phyloP scores from a whole-genome alignment of 1,140 invertebrate genomes.

The Drosophila novamexicana region DNA sequence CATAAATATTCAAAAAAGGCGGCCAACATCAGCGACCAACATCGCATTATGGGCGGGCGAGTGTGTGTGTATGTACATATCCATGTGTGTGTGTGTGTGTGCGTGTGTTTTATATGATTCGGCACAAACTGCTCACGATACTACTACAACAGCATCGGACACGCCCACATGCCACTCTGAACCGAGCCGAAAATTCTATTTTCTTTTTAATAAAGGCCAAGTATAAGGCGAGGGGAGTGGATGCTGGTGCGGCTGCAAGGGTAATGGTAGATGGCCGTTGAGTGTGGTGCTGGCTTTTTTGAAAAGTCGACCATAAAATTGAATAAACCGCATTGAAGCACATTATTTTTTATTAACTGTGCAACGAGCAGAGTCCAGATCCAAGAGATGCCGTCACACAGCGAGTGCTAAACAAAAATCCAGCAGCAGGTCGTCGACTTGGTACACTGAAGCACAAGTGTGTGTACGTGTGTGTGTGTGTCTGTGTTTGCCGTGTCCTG shows the following conservation, averaged over 20 bases:
- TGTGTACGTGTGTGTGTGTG: not conserved
- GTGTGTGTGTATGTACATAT: constrained; percentile 11
- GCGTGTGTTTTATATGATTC: constrained; percentile 64
- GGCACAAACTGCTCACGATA: constrained; percentile 48
- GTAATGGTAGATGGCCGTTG: constrained; percentile 23
- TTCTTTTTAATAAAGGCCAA: constrained; percentile 75
- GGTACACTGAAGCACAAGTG: not conserved
- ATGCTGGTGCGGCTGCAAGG: no score
- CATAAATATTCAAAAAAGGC: constrained; percentile 81
- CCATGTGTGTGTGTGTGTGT: constrained; percentile 25
- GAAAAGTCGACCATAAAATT: constrained; percentile 82
- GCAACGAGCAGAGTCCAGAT: constrained; percentile 19
- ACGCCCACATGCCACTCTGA: constrained; percentile 61
- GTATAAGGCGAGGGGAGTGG: not conserved
- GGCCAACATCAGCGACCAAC: constrained; percentile 54
- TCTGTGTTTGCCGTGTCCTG: constrained; percentile 50
- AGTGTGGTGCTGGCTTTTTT: constrained; percentile 67
- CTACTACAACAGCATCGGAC: constrained; percentile 22
- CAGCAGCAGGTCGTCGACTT: constrained; percentile 67
- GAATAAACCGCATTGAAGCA: constrained; percentile 82
- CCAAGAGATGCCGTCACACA: constrained; percentile 45
- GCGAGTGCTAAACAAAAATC: constrained; percentile 76
- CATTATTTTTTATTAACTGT: constrained; percentile 82
- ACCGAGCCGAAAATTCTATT: constrained; percentile 70
- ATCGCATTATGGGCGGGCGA: constrained; percentile 36